These are phyloP conservation scores for Microtus oregoni DNA, from an alignment of 2,113 vertebrate genomes.

Conservation along the genomic window DNA sequence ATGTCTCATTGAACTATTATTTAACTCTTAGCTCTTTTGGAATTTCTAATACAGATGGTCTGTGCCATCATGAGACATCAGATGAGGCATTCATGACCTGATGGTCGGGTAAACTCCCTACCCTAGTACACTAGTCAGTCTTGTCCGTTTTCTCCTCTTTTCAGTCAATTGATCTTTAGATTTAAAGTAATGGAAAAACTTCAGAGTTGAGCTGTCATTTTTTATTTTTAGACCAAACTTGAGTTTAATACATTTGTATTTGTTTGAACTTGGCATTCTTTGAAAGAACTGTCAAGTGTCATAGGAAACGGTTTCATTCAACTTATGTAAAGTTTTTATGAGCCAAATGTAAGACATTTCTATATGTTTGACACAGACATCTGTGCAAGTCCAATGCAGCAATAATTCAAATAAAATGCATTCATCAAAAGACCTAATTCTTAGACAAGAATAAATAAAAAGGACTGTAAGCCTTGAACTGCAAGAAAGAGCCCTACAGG, in stretches of 20 bases:
- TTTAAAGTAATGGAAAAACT: neutral
- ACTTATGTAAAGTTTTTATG: neutral
- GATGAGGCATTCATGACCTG: neutral
- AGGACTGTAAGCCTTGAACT: neutral
- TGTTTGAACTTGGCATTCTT: neutral
- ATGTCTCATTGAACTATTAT: neutral
- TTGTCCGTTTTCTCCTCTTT: neutral
- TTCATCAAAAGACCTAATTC: neutral
- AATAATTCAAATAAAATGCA: neutral
- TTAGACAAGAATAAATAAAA: neutral
- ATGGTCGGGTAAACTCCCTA: neutral
- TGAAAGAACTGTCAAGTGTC: neutral
- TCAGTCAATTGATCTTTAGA: neutral
- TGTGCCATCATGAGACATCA: neutral
- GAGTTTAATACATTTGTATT: neutral
- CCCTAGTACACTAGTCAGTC: neutral
- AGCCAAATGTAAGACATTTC: neutral
- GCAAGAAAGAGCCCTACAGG: neutral
- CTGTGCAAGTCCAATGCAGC: neutral
- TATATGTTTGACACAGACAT: neutral
- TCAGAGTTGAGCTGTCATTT: neutral
- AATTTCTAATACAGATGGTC: neutral
- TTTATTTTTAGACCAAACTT: conserved; percentile 3
- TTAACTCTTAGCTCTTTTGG: neutral
- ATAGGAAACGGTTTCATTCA: neutral